phyloP scores from a whole-genome alignment of 1,140 invertebrate species.

The Formica exsecta region DNA sequence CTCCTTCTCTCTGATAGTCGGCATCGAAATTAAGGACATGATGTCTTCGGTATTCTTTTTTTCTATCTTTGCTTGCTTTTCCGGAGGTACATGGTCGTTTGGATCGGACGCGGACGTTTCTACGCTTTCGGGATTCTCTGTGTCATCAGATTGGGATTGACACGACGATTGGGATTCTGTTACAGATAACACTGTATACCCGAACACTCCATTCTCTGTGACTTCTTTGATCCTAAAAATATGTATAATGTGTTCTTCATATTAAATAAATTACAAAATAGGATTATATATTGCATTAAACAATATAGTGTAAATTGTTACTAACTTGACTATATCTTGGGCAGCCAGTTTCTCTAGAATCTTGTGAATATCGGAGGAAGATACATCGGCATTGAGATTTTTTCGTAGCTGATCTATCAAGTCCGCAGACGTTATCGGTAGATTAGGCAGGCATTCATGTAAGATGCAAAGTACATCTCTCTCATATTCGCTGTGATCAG shows the following conservation, averaged over 20 bases:
- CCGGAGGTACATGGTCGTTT: conserved; percentile 77
- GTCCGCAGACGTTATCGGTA: conserved; percentile 92
- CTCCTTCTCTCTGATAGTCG: conserved; percentile 97
- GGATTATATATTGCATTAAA: conserved; percentile 1
- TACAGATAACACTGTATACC: conserved; percentile 84
- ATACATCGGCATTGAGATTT: conserved; percentile 88
- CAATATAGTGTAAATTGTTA: conserved; percentile 59
- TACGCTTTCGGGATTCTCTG: conserved; percentile 76
- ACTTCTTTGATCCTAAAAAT: conserved; percentile 83
- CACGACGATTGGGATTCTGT: conserved; percentile 80
- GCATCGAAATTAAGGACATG: conserved; percentile 95
- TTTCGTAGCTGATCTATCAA: conserved; percentile 89
- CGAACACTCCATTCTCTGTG: conserved; percentile 84
- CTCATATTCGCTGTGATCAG: conserved; percentile 84
- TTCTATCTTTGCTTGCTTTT: conserved; percentile 81
- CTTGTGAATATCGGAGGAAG: conserved; percentile 90
- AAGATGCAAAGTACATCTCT: conserved; percentile 90
- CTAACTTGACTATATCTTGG: conserved; percentile 93
- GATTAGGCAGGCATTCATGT: conserved; percentile 91
- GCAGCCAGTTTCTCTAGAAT: conserved; percentile 95
- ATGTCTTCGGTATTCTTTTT: conserved; percentile 84
- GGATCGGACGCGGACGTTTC: conserved; percentile 78
- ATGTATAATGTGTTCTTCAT: conserved; percentile 22
- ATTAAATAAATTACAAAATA: neutral
- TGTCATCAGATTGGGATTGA: conserved; percentile 77